Base-by-base conservation (phyloP, 2,797 vertebrate species). In the Brotula barbata region DNA sequence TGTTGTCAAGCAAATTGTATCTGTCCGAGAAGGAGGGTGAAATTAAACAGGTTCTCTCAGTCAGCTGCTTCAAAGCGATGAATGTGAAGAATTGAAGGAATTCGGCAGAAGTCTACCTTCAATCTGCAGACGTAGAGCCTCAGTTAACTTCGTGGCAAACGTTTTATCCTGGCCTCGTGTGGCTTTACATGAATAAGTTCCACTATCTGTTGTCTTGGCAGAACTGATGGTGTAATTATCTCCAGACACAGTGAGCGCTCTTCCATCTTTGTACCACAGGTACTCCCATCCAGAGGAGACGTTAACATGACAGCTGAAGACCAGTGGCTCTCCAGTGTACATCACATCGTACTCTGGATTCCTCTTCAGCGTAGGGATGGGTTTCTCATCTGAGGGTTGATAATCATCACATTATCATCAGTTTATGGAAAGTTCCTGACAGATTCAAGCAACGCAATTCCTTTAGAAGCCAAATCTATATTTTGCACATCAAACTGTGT, bases 281-380 rank as follows among this genome's bases (percentile, higher is more conserved):
- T 73, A 84, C 12, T 62, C 20, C 84, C 84, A 86, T 28, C 65
- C 84, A 56, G 13, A 12, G 12, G 77, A 73, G 8, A 53, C 25
- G 1, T 19, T 21, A 1, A 78, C 34, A n/a, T 65, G 16, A 41
- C 80, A 86, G 16, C 9, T 69, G 25, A 80, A 71, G 43, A 17
- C 5, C 33, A 83, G 48, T 0, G 41, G 36, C 33, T 86, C 84
- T 15, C 34, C 64, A 1, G 22, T 1, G 34, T 65, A 81, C 77
- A 86, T 76, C 64, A 67, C 16, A 0, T 14, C 1, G 58, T 69
- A 69, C 2, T 50, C 53, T 15, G 81, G 84, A 54, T 63, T 34
- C 25, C 68, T 73, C 0, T 3, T 70, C 40, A 81, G 23, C n/a
- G 0, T 42, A 15, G 56, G 25, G 9, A 4, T 60, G 12, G 80